Evolutionary conservation across 2,888 invertebrate genomes (phyloP), one percentile per base, ranked within the genome.

Genomic region (Nudaria mundana): DNA sequence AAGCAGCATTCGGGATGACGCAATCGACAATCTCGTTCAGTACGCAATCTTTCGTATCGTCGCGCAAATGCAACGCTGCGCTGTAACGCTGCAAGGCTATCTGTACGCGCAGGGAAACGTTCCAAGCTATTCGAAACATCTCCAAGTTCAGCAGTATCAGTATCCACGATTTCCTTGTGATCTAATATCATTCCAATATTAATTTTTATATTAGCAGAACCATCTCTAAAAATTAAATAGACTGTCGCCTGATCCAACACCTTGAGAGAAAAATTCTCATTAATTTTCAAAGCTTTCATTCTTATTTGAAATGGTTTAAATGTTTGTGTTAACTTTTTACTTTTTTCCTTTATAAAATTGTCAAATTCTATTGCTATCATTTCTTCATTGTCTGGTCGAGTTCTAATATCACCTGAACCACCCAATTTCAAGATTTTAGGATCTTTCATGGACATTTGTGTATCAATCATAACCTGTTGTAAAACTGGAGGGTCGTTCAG

Each of bases 101-200:
- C 76, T 4, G 86, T 81, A 6, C 70, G 68, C 55, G 76, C 71
- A 12, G 77, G 77, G 14, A 73, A 54, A 12, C 63, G 66, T 42
- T 69, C 76, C 34, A 78, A 25, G 45, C 43, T 71, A 37, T 60
- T 72, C 2, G 71, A 65, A 14, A 81, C 77, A 41, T 76, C 68
- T 0, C 79, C 76, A 5, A 81, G 56, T 46, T 80, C 77, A n/a
- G 76, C 71, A 14, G 71, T 76, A 38, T 77, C 76, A 0, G 76
- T 91, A 71, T 78, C 90, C 51, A 71, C 85, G 61, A 73, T 90
- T 75, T 75, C 91, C 74, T 77, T 86, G 67, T 79, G 90, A 72
- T 80, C 90, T 71, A 82, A 74, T 63, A 69, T 74, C 91, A 81
- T 91, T 59, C 81, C 90, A 61, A 70, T 70, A 45, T 88, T 87